Percentiles rank a stretch among this genome's conserved stretches.
These are phyloP conservation scores for Xiphorhynchus erythropygius DNA, from an alignment of 2,797 vertebrate genomes.

Conservation along the genomic window DNA sequence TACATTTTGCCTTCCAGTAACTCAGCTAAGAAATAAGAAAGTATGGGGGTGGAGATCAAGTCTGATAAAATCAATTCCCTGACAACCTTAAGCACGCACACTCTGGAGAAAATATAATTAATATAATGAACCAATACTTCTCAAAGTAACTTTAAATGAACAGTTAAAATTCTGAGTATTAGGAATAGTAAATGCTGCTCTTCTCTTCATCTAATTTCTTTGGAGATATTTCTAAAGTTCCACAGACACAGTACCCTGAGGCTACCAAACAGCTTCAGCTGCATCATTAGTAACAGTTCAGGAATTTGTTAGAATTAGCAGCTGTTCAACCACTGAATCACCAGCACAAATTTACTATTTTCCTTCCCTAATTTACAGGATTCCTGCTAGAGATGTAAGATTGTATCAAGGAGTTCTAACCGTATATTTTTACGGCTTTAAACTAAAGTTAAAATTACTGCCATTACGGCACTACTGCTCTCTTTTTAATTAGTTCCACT, in stretches of 20 bases:
- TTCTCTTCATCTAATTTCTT: constrained; percentile 12
- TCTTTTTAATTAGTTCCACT: constrained; percentile 31
- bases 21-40: not conserved
- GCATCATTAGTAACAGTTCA: constrained; percentile 63
- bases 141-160: not conserved
- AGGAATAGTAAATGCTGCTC: not conserved
- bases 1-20: not conserved
- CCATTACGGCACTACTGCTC: not conserved
- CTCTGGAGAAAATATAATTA: not conserved
- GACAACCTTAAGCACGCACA: not conserved
- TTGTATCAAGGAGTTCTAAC: not conserved
- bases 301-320: constrained; percentile 60
- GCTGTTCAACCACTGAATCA: constrained; percentile 60
- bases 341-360: constrained; percentile 43
- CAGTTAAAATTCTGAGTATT: not conserved
- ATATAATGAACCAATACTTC: not conserved
- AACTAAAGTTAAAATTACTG: constrained; percentile 8
- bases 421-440: constrained; percentile 14
- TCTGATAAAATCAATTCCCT: not conserved
- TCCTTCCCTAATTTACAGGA: constrained; percentile 35
- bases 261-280: constrained; percentile 50
- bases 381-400: constrained; percentile 33
- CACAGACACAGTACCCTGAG: constrained; percentile 24
- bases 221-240: not conserved
- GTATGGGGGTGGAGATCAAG: not conserved